These are phyloP conservation scores for Polyploca ridens DNA, from an alignment of 2,888 invertebrate species.

Conservation along the genomic window DNA sequence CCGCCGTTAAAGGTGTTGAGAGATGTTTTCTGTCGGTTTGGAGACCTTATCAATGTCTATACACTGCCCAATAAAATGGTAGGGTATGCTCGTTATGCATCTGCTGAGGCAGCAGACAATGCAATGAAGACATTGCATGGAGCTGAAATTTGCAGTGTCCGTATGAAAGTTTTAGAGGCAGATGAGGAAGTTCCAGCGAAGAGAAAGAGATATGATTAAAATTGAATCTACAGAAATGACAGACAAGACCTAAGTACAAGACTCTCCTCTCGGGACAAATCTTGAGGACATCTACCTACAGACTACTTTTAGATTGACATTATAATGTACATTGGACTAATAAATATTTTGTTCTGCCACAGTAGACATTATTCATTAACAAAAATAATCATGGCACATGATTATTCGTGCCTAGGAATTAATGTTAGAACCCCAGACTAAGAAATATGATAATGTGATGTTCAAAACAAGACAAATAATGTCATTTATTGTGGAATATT, in stretches of 20 bases:
- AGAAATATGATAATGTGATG: too few relatives aligned
- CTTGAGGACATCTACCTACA: constrained; percentile 31
- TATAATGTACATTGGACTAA: constrained; percentile 41
- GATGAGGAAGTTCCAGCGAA: constrained; percentile 85
- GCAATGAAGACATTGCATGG: constrained; percentile 91
- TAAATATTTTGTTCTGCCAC: constrained; percentile 30
- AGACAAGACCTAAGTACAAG: constrained; percentile 24
- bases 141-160: constrained; percentile 93
- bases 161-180: constrained; percentile 95
- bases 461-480: too few relatives aligned
- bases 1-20: constrained; percentile 91
- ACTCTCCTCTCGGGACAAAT: constrained; percentile 20
- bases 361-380: constrained; percentile 44
- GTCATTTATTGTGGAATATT: too few relatives aligned
- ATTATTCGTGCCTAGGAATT: too few relatives aligned
- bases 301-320: constrained; percentile 32
- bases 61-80: constrained; percentile 95
- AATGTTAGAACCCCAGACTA: too few relatives aligned
- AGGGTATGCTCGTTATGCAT: constrained; percentile 95
- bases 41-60: constrained; percentile 95
- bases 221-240: constrained; percentile 19
- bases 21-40: constrained; percentile 96
- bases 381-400: constrained; percentile 8
- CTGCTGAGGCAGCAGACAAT: constrained; percentile 88
- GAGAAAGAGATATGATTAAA: constrained; percentile 46